These are phyloP conservation scores for Cataglyphis hispanica DNA, from an alignment of 1,140 invertebrate species.

Conservation along the genomic window DNA sequence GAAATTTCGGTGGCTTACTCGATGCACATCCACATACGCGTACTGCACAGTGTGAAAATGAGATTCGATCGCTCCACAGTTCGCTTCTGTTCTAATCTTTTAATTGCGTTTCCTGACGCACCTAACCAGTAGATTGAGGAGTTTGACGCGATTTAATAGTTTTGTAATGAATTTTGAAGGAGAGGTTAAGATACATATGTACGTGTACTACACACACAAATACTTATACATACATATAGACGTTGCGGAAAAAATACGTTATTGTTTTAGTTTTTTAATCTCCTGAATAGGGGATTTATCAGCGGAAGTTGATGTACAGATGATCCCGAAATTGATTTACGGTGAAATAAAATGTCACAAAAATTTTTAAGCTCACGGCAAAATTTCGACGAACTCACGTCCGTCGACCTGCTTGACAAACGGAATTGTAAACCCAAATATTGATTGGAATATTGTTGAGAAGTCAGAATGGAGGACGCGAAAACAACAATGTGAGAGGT, in stretches of 20 bases:
- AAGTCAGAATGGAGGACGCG: conserved; percentile 32
- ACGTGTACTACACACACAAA: neutral
- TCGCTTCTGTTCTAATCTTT: conserved; percentile 58
- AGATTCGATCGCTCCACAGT: conserved; percentile 40
- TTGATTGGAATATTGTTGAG: conserved; percentile 59
- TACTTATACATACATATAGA: neutral
- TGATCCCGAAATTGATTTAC: conserved; percentile 47
- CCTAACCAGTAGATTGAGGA: neutral
- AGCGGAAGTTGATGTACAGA: conserved; percentile 34
- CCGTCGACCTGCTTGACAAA: conserved; percentile 42
- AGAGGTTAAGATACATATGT: neutral
- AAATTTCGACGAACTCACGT: conserved; percentile 28
- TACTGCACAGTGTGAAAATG: conserved; percentile 7
- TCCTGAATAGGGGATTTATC: conserved; percentile 18
- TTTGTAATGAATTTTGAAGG: conserved; percentile 48
- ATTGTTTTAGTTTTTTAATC: conserved; percentile 37
- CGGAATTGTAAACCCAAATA: conserved; percentile 53
- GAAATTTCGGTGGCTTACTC: conserved; percentile 49
- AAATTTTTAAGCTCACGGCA: conserved; percentile 36
- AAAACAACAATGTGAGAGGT: conserved; percentile 12
- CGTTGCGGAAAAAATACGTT: conserved; percentile 5
- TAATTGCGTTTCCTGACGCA: conserved; percentile 57
- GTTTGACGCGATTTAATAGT: conserved; percentile 19
- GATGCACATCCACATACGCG: neutral
- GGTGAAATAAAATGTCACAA: conserved; percentile 5